A percentile compares a stretch with the other conserved stretches of the same genome.
These are phyloP conservation scores for Caenorhabditis latens DNA, from an alignment of 1,140 invertebrate species.

Conservation along the genomic window DNA sequence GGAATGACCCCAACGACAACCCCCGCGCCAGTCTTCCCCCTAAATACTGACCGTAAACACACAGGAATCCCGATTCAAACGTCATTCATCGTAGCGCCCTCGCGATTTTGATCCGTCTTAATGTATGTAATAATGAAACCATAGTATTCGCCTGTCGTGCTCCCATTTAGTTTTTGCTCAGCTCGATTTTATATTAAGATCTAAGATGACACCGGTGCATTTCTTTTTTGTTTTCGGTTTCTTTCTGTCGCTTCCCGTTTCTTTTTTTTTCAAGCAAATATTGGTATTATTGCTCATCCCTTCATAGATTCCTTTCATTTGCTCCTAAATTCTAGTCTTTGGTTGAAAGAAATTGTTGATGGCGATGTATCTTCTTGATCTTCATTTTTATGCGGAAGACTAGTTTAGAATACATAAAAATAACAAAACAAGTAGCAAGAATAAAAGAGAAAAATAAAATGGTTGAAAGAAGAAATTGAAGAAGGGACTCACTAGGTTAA, in stretches of 20 bases:
- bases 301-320: neutral
- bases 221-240: neutral
- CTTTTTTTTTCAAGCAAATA: conserved; percentile 23
- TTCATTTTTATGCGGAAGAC: neutral
- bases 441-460: neutral
- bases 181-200: neutral
- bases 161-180: conserved; percentile 7
- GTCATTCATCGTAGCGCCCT: conserved; percentile 25
- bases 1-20: neutral
- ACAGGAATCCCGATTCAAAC: neutral
- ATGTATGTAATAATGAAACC: neutral
- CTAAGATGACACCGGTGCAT: conserved; percentile 2
- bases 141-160: neutral
- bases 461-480: neutral
- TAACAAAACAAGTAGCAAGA: conserved; percentile 6
- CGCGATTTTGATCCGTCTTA: conserved; percentile 1
- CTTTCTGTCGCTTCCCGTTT: neutral
- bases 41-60: conserved; percentile 7
- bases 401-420: neutral
- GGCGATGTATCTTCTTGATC: neutral
- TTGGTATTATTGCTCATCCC: conserved; percentile 50
- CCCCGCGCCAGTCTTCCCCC: neutral
- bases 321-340: conserved; percentile 14
- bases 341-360: neutral
- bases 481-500: conserved; percentile 43